phyloP scores from a whole-genome alignment of 2,888 invertebrate species.

The Megalurothrips usitatus region DNA sequence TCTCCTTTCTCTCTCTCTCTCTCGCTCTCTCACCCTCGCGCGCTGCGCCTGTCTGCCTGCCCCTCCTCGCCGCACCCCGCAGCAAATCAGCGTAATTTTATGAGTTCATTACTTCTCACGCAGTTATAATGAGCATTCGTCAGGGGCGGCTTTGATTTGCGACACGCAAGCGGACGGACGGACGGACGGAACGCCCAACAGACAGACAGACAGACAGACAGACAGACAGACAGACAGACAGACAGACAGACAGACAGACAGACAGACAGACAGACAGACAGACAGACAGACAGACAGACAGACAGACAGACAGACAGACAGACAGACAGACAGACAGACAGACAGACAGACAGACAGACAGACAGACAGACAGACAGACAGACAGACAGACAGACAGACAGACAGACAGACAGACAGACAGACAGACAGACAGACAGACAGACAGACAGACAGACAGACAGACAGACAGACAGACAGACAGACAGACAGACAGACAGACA shows the following conservation, averaged over 20 bases:
- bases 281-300: background rate
- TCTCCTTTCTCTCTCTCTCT: background rate
- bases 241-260: background rate
- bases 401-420: background rate
- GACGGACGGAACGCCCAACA: background rate
- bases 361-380: background rate
- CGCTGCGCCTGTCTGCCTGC: no score
- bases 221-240: background rate
- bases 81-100: background rate
- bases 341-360: background rate
- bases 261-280: background rate
- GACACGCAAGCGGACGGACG: background rate
- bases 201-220: background rate
- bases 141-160: background rate
- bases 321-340: background rate
- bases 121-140: constrained; percentile 2
- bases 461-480: background rate
- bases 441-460: background rate
- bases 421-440: background rate
- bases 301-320: background rate
- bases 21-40: background rate
- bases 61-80: background rate
- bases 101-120: background rate
- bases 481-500: background rate
- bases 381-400: background rate